Evolutionary conservation across 2,888 invertebrate species (phyloP), one percentile per base, ranked within the genome.

Genomic region (Teleiodes luculella): DNA sequence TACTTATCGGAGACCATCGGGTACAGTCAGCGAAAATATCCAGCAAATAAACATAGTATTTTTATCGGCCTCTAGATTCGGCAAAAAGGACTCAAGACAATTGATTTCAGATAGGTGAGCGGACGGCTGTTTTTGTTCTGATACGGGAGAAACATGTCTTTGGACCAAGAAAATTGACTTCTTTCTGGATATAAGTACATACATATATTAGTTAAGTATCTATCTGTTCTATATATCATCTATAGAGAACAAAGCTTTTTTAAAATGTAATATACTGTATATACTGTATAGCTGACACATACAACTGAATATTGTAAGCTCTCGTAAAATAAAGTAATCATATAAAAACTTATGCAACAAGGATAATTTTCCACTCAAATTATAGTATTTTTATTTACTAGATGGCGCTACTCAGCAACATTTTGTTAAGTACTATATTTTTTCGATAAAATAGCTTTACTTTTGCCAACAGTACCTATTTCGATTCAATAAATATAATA

Each of bases 401-500:
- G 43, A 43, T 43, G 43, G 20, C n/a, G 43, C 43, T 18, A 43
- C 41, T 41, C 4, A 8, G 1, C 4, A 2, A 5, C 20, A 16
- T 43, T 18, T 10, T 20, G 0, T 3, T 16, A 41, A 2, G 6
- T 2, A 18, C 2, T 8, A 3, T 24, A 43, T 7, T 24, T 18
- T 4, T 1, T 43, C 24, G n/a, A 43, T 43, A 20, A 24, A 13
- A 24, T 36, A 14, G n/a, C n/a, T 2, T 18, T 13, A 52, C 64
- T 63, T 68, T 61, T 82, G 78, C 77, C 58, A 65, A 68, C 84
- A 58, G 70, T 85, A 83, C 78, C 28, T 43, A 39, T 8, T 16
- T 8, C 11, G 47, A 61, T 66, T 72, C 74, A 76, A 75, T 73
- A 71, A 77, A 67, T 70, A 72, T 71, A 78, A 81, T 83, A 81